Evolutionary conservation across 2,888 invertebrate genomes (phyloP).

Genomic region (Hyppa rectilinea): DNA sequence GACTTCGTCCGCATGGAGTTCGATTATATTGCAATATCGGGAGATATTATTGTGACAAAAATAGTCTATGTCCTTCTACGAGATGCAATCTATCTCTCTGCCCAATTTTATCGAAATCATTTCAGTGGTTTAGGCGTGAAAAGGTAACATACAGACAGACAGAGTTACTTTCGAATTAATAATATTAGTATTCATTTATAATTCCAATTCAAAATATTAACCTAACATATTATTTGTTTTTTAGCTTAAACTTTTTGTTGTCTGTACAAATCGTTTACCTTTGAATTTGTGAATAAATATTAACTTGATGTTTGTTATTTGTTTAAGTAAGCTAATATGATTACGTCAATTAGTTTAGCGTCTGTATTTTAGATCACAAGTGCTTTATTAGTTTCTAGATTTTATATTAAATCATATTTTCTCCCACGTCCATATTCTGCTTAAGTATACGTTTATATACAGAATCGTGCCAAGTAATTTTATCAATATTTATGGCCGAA

Average conservation of each 20-base stretch:
- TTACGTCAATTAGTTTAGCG: conserved; percentile 48
- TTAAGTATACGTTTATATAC: conserved; percentile 12
- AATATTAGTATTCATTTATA: conserved; percentile 17
- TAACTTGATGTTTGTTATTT: conserved; percentile 46
- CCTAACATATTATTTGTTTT: conserved; percentile 35
- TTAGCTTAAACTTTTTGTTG: conserved; percentile 42
- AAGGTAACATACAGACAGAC: too few species aligned
- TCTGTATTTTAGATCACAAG: conserved; percentile 27
- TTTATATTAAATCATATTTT: conserved; percentile 26
- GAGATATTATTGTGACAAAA: too few species aligned
- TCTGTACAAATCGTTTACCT: conserved; percentile 40
- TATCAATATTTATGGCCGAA: conserved; percentile 45
- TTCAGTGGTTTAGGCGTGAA: too few species aligned
- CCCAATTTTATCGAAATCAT: too few species aligned
- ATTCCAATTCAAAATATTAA: conserved; percentile 42
- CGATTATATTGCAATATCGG: too few species aligned
- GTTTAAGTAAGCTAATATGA: conserved; percentile 45
- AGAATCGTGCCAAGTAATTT: conserved; percentile 30
- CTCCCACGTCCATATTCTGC: conserved; percentile 16
- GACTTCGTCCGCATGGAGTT: too few species aligned
- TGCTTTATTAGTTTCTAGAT: conserved; percentile 21
- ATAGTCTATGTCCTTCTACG: too few species aligned
- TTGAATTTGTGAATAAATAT: conserved; percentile 53
- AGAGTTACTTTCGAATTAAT: too few species aligned
- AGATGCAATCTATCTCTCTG: too few species aligned